Evolutionary conservation across 2,113 vertebrate genomes (phyloP).

Genomic region (Toxotes jaculatrix): DNA sequence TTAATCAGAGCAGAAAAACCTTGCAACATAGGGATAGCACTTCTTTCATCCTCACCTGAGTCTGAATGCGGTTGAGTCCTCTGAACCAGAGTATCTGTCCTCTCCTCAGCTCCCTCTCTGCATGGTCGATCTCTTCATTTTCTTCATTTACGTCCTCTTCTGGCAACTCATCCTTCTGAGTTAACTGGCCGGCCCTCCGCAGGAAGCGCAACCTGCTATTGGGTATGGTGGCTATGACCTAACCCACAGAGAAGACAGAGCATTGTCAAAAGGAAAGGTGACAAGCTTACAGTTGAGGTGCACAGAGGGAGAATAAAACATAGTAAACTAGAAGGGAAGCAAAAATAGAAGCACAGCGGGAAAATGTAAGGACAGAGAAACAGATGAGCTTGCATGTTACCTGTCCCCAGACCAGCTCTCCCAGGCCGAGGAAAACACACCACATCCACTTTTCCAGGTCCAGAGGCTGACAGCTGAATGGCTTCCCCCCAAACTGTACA

Average conservation of each 20-base stretch:
- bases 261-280: background rate
- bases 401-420: conserved; percentile 99
- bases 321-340: background rate
- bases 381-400: conserved; percentile 78
- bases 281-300: conserved; percentile 6
- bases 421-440: conserved; percentile 97
- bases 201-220: conserved; percentile 96
- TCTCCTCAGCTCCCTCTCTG: conserved; percentile 94
- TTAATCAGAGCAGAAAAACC: no score
- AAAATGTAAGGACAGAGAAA: conserved; percentile 22
- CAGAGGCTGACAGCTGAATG: conserved; percentile 96
- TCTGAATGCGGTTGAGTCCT: conserved; percentile 98
- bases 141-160: conserved; percentile 97
- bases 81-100: conserved; percentile 99
- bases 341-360: background rate
- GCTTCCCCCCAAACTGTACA: conserved; percentile 98
- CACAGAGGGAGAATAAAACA: background rate
- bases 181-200: conserved; percentile 93
- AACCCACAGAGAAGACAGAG: conserved; percentile 60
- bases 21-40: no score
- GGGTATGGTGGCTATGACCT: conserved; percentile 95
- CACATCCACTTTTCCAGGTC: conserved; percentile 98
- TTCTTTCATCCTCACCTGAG: conserved; percentile 87
- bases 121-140: conserved; percentile 97
- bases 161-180: conserved; percentile 92